phyloP scores from a whole-genome alignment of 2,888 invertebrate genomes.

The Lasiommata megera region DNA sequence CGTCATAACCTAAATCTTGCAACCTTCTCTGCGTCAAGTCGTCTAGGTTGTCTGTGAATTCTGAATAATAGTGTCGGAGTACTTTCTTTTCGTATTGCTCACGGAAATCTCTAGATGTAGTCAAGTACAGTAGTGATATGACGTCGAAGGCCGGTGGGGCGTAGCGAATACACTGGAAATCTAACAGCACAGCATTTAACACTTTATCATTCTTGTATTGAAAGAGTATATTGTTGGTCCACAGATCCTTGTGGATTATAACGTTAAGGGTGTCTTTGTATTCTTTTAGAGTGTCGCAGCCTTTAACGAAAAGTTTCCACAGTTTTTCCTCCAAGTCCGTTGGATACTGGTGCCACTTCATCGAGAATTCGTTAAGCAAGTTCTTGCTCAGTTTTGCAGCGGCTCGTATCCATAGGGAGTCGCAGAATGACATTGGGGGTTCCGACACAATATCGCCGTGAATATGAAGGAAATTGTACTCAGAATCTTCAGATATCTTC shows the following conservation, averaged over 20 bases:
- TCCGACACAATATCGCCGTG: slow-evolving; percentile 47
- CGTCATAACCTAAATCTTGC: slow-evolving; percentile 36
- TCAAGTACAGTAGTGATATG: slow-evolving; percentile 51
- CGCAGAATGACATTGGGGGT: slow-evolving; percentile 41
- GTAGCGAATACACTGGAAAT: slow-evolving; percentile 63
- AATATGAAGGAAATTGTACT: slow-evolving; percentile 45
- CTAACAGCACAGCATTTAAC: slow-evolving; percentile 52
- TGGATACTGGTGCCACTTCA: slow-evolving; percentile 38
- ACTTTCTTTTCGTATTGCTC: slow-evolving; percentile 45
- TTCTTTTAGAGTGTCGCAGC: slow-evolving; percentile 48
- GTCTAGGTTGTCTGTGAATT: slow-evolving; percentile 45
- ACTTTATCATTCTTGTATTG: slow-evolving; percentile 49
- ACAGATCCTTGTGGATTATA: slow-evolving; percentile 61
- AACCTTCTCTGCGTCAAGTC: slow-evolving; percentile 43
- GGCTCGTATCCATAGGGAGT: slow-evolving; percentile 52
- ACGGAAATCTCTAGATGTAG: slow-evolving; percentile 52
- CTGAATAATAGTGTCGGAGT: slow-evolving; percentile 48
- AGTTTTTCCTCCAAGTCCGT: slow-evolving; percentile 45
- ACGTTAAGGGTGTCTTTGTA: slow-evolving; percentile 54
- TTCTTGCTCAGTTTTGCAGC: slow-evolving; percentile 53
- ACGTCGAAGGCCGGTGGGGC: slow-evolving; percentile 65
- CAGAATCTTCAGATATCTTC: slow-evolving; percentile 30
- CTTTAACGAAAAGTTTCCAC: slow-evolving; percentile 41
- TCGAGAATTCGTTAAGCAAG: slow-evolving; percentile 50
- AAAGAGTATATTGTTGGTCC: slow-evolving; percentile 68